These are phyloP conservation scores for Pantherophis alleghaniensis DNA, from an alignment of 2,797 vertebrate genomes.

Conservation along the genomic window DNA sequence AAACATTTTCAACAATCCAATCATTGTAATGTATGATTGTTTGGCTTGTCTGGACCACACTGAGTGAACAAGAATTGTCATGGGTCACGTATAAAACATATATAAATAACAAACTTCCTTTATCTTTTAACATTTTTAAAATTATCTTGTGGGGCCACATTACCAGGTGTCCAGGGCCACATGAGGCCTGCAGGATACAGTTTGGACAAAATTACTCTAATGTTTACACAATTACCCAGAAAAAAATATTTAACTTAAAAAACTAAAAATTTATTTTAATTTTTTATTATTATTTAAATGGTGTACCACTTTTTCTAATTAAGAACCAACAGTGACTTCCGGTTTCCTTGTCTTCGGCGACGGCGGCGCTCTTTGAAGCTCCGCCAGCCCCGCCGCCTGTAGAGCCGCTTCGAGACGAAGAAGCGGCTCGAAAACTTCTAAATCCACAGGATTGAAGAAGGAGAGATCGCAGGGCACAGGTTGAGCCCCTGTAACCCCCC, in stretches of 20 bases:
- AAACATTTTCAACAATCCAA: neutral
- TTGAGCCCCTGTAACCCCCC: too few relatives aligned
- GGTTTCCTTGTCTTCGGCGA: too few relatives aligned
- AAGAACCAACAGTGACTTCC: neutral
- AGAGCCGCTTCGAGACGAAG: too few relatives aligned
- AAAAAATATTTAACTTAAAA: neutral
- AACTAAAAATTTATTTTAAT: neutral
- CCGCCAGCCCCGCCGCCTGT: too few relatives aligned
- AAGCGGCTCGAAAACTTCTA: too few relatives aligned
- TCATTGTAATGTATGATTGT: neutral
- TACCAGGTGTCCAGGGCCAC: neutral
- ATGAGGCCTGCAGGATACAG: neutral
- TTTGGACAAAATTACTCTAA: neutral
- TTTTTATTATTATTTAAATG: neutral
- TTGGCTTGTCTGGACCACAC: neutral
- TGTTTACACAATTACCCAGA: neutral
- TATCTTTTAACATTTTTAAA: neutral
- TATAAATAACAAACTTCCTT: neutral
- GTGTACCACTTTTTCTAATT: neutral
- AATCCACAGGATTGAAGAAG: too few relatives aligned
- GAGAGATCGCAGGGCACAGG: too few relatives aligned
- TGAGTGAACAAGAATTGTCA: neutral
- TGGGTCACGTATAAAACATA: neutral
- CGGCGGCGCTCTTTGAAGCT: too few relatives aligned
- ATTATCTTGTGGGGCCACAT: neutral